A percentile compares a stretch with the other conserved stretches of the same genome.
These are phyloP conservation scores for Ivindomyrus marchei DNA, from an alignment of 2,113 vertebrate genomes.

Conservation along the genomic window DNA sequence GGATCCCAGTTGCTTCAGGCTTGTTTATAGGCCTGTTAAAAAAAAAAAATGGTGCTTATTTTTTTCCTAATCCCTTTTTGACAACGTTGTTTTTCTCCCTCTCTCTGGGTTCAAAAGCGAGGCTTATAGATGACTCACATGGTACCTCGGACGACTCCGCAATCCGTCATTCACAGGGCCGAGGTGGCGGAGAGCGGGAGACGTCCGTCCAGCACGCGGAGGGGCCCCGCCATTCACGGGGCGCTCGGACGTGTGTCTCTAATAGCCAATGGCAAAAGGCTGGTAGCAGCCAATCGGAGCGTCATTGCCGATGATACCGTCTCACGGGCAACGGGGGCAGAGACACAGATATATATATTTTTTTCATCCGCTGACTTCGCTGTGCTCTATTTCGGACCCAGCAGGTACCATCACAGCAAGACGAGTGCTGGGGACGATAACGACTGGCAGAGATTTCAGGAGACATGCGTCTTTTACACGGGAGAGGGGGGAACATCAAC, in stretches of 20 bases:
- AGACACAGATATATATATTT: not conserved
- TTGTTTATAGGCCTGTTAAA: constrained; percentile 23
- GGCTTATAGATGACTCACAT: constrained; percentile 21
- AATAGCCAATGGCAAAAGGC: not conserved
- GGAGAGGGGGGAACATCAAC: not conserved
- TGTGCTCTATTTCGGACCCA: constrained; percentile 22
- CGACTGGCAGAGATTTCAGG: not conserved
- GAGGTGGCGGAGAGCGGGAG: not conserved
- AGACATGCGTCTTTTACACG: not conserved
- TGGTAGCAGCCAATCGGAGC: not conserved
- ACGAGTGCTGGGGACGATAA: not conserved
- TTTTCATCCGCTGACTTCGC: not conserved
- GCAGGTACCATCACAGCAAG: constrained; percentile 8
- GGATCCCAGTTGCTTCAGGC: constrained; percentile 14
- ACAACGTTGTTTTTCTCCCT: constrained; percentile 5
- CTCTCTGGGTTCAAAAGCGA: constrained; percentile 20
- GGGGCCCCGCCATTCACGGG: not conserved
- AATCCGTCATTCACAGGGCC: not conserved
- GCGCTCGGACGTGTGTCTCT: not conserved
- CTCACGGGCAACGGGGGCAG: not conserved
- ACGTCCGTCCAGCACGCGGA: not conserved
- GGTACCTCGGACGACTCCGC: not conserved
- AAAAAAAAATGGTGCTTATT: constrained; percentile 18
- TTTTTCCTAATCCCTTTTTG: constrained; percentile 21
- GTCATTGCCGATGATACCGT: not conserved